phyloP scores from a whole-genome alignment of 2,797 vertebrate species.

The Psittacula echo region DNA sequence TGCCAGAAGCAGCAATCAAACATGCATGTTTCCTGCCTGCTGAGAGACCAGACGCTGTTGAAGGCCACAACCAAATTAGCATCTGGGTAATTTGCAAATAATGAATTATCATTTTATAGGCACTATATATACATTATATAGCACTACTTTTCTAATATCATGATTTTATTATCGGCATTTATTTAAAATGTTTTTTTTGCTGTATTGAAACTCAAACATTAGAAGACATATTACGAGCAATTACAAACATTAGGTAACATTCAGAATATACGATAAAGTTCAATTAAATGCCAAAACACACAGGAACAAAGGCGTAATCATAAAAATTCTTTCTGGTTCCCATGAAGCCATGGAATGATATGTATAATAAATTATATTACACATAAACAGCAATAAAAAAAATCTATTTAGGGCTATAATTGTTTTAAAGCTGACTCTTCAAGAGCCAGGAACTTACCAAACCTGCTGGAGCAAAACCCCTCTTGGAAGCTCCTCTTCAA shows the following conservation, averaged over 20 bases:
- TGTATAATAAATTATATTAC: background rate
- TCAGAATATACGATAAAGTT: background rate
- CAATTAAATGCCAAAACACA: background rate
- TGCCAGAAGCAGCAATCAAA: background rate
- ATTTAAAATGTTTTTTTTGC: background rate
- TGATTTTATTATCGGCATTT: background rate
- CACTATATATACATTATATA: background rate
- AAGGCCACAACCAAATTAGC: conserved; percentile 21
- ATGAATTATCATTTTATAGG: conserved; percentile 1
- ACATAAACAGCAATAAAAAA: background rate
- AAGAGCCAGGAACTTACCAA: background rate
- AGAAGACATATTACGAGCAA: background rate
- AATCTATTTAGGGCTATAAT: background rate
- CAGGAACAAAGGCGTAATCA: background rate
- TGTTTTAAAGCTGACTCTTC: background rate
- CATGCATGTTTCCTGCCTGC: background rate
- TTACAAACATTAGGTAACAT: background rate
- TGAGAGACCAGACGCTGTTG: background rate
- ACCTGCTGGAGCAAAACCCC: background rate
- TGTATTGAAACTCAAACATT: background rate
- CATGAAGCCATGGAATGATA: background rate
- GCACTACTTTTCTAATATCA: background rate
- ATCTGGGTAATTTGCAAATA: conserved; percentile 17
- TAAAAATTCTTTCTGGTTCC: background rate
- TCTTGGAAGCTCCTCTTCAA: background rate